Evolutionary conservation across 2,113 vertebrate genomes (phyloP).

Genomic region (Chloebia gouldiae): DNA sequence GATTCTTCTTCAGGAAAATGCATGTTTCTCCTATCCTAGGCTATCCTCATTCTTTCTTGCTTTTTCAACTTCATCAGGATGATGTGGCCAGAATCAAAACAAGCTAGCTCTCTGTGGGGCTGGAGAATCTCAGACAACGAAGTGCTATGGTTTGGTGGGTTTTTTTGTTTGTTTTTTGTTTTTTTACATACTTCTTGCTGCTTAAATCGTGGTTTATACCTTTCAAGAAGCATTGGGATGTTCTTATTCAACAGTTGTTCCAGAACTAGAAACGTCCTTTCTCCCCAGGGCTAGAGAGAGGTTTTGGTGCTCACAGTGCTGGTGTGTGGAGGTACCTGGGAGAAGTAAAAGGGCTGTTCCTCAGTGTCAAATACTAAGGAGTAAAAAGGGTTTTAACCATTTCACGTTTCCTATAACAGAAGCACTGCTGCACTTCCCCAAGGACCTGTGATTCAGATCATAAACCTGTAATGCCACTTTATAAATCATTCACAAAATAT

Average conservation of each 20-base stretch:
- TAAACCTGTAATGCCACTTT: slow-evolving; percentile 24
- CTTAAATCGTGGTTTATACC: neutral
- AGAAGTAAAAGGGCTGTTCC: neutral
- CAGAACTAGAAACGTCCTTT: neutral
- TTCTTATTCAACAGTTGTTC: neutral
- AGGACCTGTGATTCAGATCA: neutral
- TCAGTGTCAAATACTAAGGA: neutral
- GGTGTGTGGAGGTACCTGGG: neutral
- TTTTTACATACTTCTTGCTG: neutral
- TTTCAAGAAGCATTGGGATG: neutral
- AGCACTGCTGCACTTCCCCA: neutral
- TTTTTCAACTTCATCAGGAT: neutral
- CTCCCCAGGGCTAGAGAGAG: neutral
- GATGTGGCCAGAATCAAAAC: neutral
- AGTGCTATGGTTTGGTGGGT: neutral
- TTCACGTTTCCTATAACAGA: neutral
- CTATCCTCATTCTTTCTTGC: neutral
- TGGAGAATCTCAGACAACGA: neutral
- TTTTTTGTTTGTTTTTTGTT: no score
- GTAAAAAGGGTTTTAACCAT: neutral
- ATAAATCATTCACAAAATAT: slow-evolving; percentile 58
- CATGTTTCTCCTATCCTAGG: accelerated
- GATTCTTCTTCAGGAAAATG: neutral
- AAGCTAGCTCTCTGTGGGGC: neutral
- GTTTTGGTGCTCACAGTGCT: neutral